Conservation (phyloP, 1,140 invertebrate species). For the Drosophila mauritiana region DNA sequence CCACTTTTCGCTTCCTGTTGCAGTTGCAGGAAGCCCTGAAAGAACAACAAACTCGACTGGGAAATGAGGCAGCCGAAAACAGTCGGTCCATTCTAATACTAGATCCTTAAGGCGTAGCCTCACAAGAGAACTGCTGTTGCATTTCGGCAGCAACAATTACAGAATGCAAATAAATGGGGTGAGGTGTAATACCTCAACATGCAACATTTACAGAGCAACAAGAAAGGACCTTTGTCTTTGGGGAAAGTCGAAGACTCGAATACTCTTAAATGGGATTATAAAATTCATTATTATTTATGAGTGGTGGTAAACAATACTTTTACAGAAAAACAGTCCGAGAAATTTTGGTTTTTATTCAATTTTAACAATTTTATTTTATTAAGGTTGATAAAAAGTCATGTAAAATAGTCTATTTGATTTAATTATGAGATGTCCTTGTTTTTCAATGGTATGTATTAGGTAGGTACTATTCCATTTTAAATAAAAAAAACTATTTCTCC, state of each 20-base stretch:
- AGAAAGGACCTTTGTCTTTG: background rate
- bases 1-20: conserved; percentile 71
- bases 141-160: conserved; percentile 39
- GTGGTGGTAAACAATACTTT: no score
- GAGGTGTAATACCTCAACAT: conserved; percentile 19
- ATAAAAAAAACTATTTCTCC: background rate
- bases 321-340: no score
- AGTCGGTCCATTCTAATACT: conserved; percentile 56
- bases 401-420: background rate
- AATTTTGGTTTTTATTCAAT: no score
- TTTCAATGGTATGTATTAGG: background rate
- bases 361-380: no score
- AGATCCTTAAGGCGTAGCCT: conserved; percentile 16
- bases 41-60: conserved; percentile 23
- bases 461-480: background rate
- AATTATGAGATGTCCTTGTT: background rate
- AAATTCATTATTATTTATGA: background rate
- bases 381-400: no score
- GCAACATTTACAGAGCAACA: conserved; percentile 7
- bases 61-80: conserved; percentile 17
- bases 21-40: conserved; percentile 58
- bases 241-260: background rate
- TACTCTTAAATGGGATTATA: background rate
- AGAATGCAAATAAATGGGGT: conserved; percentile 4
- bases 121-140: conserved; percentile 17